A percentile compares a stretch with the other conserved stretches of the same genome.
These are phyloP conservation scores for Aspidiotus rigidus DNA, from an alignment of 2,888 invertebrate genomes.

Conservation along the genomic window DNA sequence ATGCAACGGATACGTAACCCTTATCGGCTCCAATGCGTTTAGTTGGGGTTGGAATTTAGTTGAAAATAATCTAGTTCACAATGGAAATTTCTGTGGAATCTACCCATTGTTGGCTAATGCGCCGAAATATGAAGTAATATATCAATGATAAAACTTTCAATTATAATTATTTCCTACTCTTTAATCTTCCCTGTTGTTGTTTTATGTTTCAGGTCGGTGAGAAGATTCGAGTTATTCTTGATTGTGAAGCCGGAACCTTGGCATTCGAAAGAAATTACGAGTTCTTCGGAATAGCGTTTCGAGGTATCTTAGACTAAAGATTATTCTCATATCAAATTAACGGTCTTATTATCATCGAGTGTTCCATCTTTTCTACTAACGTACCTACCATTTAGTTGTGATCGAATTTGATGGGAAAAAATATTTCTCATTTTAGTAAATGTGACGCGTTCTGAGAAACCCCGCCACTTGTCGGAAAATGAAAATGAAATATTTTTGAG, in stretches of 20 bases:
- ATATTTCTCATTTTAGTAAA: too few relatives aligned
- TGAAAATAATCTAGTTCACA: slow-evolving; percentile 91
- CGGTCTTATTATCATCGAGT: not conserved
- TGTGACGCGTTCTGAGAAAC: too few relatives aligned
- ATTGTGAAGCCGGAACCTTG: slow-evolving; percentile 93
- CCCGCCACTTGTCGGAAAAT: too few relatives aligned
- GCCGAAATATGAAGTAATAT: slow-evolving; percentile 62
- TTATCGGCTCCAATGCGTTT: slow-evolving; percentile 90
- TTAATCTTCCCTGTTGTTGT: not conserved
- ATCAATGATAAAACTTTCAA: not conserved
- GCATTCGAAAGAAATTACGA: slow-evolving; percentile 97
- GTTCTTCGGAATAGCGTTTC: slow-evolving; percentile 95
- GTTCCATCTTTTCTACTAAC: not conserved
- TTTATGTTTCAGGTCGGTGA: slow-evolving; percentile 70
- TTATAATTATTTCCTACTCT: too few relatives aligned
- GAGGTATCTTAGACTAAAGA: slow-evolving; percentile 42
- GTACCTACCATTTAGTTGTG: not conserved
- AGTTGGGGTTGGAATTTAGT: slow-evolving; percentile 99
- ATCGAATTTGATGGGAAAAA: not conserved
- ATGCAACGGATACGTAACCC: slow-evolving; percentile 88
- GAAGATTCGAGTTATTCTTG: slow-evolving; percentile 89
- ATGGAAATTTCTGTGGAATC: slow-evolving; percentile 88
- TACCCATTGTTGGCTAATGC: slow-evolving; percentile 92
- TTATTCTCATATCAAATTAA: not conserved
- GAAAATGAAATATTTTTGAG: too few relatives aligned